These are phyloP conservation scores for Astreopora myriophthalma DNA, from an alignment of 64 coral and sea anemone species.

Conservation along the genomic window DNA sequence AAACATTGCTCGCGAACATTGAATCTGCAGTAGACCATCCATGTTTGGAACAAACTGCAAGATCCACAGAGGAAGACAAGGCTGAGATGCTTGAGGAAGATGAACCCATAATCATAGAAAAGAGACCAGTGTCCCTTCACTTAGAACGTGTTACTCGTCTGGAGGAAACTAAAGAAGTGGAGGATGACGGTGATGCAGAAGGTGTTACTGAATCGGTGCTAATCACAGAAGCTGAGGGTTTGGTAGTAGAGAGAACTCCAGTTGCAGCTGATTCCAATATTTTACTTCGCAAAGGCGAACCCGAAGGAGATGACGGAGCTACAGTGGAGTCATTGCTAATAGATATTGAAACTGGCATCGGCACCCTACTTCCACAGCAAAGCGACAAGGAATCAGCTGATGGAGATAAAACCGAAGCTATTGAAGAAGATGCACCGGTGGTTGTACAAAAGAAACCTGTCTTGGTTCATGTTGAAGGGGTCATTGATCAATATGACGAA, in stretches of 20 bases:
- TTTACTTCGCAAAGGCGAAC: not conserved
- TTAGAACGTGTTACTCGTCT: not conserved
- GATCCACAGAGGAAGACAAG: not conserved
- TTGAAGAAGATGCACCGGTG: not conserved
- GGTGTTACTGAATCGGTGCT: too few relatives aligned
- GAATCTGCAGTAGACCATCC: not conserved
- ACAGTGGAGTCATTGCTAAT: not conserved
- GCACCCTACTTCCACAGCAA: not conserved
- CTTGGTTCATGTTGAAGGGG: not conserved
- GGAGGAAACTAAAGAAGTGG: too few relatives aligned
- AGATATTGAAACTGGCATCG: not conserved
- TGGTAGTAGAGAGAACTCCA: not conserved
- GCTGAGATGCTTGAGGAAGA: not conserved
- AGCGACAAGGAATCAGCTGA: not conserved
- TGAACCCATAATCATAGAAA: not conserved
- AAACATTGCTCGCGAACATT: not conserved
- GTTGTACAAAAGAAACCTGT: not conserved
- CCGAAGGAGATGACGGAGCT: not conserved
- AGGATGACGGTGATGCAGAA: too few relatives aligned
- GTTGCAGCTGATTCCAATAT: too few relatives aligned
- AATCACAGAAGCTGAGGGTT: not conserved
- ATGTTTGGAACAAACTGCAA: not conserved
- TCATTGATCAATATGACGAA: not conserved
- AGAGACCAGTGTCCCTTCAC: not conserved
- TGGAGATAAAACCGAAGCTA: not conserved